Conservation (phyloP, 2,797 vertebrate species). For the Chrosomus eos region DNA sequence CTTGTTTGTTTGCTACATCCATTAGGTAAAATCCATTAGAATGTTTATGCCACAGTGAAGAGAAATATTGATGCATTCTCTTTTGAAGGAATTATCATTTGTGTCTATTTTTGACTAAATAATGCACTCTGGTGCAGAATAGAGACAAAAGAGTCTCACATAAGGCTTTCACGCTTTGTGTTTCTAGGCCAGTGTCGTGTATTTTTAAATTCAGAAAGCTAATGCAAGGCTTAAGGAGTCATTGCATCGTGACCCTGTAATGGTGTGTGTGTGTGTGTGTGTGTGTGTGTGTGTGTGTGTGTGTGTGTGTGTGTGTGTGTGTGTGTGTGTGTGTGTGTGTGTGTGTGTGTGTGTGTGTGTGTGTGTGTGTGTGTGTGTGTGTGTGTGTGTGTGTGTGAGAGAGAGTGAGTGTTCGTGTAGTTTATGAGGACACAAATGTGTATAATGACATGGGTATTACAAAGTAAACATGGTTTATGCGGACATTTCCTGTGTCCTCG, state of each 20-base stretch:
- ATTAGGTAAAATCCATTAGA: neutral
- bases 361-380: neutral
- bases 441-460: too few relatives aligned
- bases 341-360: neutral
- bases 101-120: neutral
- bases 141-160: neutral
- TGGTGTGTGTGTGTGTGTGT: neutral
- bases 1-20: neutral
- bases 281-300: too few relatives aligned
- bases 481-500: too few relatives aligned
- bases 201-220: neutral
- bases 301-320: neutral
- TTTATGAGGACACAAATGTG: too few relatives aligned
- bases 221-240: neutral
- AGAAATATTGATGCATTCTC: conserved; percentile 5
- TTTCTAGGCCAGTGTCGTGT: neutral
- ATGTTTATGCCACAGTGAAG: neutral
- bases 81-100: neutral
- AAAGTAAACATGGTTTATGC: too few relatives aligned
- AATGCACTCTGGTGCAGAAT: neutral
- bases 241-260: neutral
- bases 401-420: too few relatives aligned
- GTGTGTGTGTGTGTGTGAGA: neutral
- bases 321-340: too few relatives aligned
- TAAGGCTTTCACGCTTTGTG: neutral